phyloP scores from a whole-genome alignment of 2,113 vertebrate genomes.

The Serilophus lunatus region DNA sequence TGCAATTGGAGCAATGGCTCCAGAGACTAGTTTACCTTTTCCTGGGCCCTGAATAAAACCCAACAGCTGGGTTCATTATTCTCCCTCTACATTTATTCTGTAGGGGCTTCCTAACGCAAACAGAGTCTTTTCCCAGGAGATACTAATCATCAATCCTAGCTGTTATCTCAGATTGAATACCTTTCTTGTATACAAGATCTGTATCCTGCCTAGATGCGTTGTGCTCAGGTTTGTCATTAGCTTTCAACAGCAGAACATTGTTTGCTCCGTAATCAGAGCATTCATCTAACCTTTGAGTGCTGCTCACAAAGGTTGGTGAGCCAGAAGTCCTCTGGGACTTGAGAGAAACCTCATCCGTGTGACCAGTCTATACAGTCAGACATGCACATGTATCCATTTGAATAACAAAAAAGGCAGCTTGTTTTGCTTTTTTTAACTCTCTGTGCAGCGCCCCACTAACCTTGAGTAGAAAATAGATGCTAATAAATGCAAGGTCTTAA shows the following conservation, averaged over 20 bases:
- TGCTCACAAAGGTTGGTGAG: neutral
- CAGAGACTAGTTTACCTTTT: neutral
- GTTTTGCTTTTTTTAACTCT: conserved; percentile 14
- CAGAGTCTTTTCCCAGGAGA: neutral
- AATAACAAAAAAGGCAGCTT: conserved; percentile 3
- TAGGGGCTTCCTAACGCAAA: neutral
- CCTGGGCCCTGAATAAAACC: neutral
- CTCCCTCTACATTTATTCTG: neutral
- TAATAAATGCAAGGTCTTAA: conserved; percentile 73
- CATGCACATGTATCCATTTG: neutral
- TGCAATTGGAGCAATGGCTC: neutral
- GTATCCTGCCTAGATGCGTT: neutral
- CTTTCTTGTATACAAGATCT: neutral
- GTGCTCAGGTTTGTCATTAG: neutral
- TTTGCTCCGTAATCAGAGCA: neutral
- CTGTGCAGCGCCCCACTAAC: conserved; percentile 23
- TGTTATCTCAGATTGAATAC: neutral
- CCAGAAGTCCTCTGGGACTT: conserved; percentile 7
- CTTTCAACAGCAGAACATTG: conserved; percentile 3
- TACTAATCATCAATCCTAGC: neutral
- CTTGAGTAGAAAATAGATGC: conserved; percentile 68
- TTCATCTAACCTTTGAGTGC: neutral
- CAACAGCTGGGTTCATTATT: neutral
- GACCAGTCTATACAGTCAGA: neutral
- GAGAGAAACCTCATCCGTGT: neutral